phyloP scores from a whole-genome alignment of 64 coral and sea anemone species.

The Stylophora pistillata region DNA sequence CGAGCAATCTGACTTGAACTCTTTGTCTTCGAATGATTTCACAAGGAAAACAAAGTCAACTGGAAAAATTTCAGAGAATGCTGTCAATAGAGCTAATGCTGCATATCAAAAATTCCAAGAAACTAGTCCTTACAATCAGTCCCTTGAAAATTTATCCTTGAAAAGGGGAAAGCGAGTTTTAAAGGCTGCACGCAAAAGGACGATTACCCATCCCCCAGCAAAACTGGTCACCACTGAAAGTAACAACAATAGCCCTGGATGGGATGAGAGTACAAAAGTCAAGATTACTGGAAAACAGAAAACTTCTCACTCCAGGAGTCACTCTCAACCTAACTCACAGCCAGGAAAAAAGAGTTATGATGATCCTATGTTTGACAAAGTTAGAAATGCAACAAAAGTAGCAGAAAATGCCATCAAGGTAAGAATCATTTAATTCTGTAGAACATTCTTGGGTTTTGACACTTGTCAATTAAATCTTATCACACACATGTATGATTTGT shows the following conservation, averaged over 20 bases:
- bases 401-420: constrained; percentile 94
- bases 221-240: constrained; percentile 17
- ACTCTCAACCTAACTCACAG: constrained; percentile 44
- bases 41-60: constrained; percentile 12
- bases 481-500: too few species aligned
- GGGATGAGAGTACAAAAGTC: constrained; percentile 65
- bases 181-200: constrained; percentile 46
- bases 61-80: constrained; percentile 23
- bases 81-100: constrained; percentile 6
- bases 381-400: constrained; percentile 75
- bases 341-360: constrained; percentile 76
- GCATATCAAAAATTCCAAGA: constrained; percentile 44
- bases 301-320: constrained; percentile 24
- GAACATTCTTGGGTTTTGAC: too few species aligned
- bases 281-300: constrained; percentile 53
- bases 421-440: background rate
- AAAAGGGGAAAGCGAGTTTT: constrained; percentile 57
- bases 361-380: constrained; percentile 78
- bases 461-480: too few species aligned
- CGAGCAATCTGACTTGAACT: constrained; percentile 17
- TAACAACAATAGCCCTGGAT: constrained; percentile 35
- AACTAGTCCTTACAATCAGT: constrained; percentile 68
- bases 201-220: constrained; percentile 39
- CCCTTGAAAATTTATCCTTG: constrained; percentile 68
- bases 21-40: background rate